Conservation (phyloP, 2,888 invertebrate genomes). For the Xestia ashworthii region DNA sequence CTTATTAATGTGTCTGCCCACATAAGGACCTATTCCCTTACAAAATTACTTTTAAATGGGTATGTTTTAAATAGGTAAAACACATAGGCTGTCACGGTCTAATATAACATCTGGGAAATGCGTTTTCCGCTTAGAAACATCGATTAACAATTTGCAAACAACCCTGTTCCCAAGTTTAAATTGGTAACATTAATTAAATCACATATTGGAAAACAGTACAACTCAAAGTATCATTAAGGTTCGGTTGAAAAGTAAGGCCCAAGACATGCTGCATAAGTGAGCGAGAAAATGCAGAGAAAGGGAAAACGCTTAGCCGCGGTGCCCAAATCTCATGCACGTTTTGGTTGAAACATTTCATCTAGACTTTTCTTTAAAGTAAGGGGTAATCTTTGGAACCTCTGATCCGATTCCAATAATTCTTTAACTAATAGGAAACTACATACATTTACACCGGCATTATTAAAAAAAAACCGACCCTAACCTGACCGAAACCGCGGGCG, state of each 20-base stretch:
- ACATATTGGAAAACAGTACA: slow-evolving; percentile 75
- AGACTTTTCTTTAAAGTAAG: background rate
- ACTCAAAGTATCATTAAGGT: slow-evolving; percentile 83
- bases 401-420: background rate
- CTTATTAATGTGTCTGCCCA: slow-evolving; percentile 72
- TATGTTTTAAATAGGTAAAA: background rate
- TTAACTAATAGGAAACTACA: background rate
- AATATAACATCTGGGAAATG: background rate
- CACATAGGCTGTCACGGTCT: background rate
- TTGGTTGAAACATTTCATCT: background rate
- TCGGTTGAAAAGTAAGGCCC: slow-evolving; percentile 64
- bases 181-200: slow-evolving; percentile 76
- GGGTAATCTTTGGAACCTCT: background rate
- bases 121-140: background rate
- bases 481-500: background rate
- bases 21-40: background rate
- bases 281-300: slow-evolving; percentile 35
- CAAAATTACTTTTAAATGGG: too few relatives aligned
- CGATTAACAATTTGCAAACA: slow-evolving; percentile 30
- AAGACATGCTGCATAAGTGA: slow-evolving; percentile 16
- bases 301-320: background rate
- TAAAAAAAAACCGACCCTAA: background rate
- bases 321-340: background rate
- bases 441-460: background rate
- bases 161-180: slow-evolving; percentile 59